phyloP scores from a whole-genome alignment of 64 coral and sea anemone species.

The Stichodactyla mertensii region DNA sequence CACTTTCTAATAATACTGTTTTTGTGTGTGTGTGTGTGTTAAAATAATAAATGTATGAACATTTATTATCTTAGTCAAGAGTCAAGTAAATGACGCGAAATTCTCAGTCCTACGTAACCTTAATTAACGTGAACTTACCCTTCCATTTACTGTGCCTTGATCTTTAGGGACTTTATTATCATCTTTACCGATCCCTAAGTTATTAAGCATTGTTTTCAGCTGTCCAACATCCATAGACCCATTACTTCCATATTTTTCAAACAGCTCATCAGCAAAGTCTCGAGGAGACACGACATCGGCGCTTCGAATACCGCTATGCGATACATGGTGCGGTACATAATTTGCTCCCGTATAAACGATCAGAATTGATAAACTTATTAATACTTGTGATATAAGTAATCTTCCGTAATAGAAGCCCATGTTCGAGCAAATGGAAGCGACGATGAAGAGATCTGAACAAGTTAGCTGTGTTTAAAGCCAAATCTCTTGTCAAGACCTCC shows the following conservation, averaged over 20 bases:
- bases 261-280: conserved; percentile 56
- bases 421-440: not conserved
- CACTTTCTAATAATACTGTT: no score
- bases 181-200: conserved; percentile 56
- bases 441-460: not conserved
- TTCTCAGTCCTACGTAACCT: no score
- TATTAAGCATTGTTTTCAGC: conserved; percentile 50
- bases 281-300: conserved; percentile 21
- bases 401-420: not conserved
- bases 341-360: not conserved
- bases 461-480: no score
- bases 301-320: conserved; percentile 62
- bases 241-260: conserved; percentile 73
- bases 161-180: not conserved
- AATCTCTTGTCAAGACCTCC: no score
- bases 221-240: conserved; percentile 55
- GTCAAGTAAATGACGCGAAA: no score
- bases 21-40: no score
- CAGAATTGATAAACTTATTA: not conserved
- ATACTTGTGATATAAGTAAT: not conserved
- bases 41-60: no score
- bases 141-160: not conserved
- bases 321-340: conserved; percentile 29
- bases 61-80: no score
- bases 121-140: not conserved